Conservation (phyloP, 2,797 vertebrate genomes). For the Onychomys torridus region DNA sequence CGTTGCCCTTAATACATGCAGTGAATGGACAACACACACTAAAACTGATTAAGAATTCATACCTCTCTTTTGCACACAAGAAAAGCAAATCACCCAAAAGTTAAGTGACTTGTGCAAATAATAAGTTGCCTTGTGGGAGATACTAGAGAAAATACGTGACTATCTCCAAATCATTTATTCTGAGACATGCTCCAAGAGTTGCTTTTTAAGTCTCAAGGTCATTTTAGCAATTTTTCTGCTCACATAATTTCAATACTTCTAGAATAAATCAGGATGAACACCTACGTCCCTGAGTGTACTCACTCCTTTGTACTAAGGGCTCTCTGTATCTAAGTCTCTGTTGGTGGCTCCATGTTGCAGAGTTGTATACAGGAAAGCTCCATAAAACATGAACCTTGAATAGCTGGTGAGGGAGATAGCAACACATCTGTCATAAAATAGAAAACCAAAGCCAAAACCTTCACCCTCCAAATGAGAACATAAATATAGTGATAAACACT, state of each 20-base stretch:
- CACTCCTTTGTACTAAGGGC: background rate
- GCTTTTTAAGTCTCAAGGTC: background rate
- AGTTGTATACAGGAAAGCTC: background rate
- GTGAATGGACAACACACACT: background rate
- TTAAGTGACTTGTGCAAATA: background rate
- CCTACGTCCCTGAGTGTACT: background rate
- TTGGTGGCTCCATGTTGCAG: background rate
- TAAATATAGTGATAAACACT: background rate
- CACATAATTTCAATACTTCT: background rate
- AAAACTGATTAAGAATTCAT: background rate
- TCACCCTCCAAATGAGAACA: background rate
- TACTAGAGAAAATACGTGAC: background rate
- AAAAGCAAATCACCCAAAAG: conserved; percentile 50
- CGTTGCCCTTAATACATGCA: background rate
- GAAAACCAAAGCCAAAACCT: background rate
- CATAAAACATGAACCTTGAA: background rate
- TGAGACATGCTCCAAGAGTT: background rate
- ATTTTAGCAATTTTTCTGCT: conserved; percentile 33
- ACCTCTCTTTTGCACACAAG: conserved; percentile 56
- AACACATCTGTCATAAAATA: background rate
- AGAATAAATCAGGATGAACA: background rate
- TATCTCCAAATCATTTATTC: background rate
- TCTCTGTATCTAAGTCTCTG: background rate
- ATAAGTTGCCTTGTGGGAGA: background rate
- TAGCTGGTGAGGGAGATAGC: background rate